Evolutionary conservation across 2,113 vertebrate species (phyloP), one percentile per base, ranked within the genome.

Genomic region (Zapus hudsonius): DNA sequence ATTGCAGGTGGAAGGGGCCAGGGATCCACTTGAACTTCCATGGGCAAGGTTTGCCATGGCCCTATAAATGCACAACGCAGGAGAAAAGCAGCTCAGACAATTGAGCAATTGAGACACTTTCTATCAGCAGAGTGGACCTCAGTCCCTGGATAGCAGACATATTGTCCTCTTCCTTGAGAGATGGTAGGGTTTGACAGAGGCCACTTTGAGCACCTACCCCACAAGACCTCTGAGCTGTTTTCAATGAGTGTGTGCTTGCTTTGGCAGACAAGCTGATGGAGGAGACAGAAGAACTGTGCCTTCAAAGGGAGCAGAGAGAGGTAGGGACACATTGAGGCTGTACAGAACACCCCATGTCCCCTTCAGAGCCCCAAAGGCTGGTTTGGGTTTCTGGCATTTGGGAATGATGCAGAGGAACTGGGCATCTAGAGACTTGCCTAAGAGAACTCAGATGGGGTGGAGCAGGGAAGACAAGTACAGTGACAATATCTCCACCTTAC

Each of bases 201-300:
- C 20, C 47, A 25, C 57, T 27, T 11, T 1, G 2, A 20, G 20
- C 64, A 38, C 64, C 17, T 13, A 7, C 10, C 38, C 38, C 36
- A 25, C 31, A 22, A 31, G 59, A 0, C 19, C 7, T 74, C 13
- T 0, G 80, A n/a, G 44, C 59, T 36, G 38, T 42, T 15, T 76
- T 70, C 84, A 93, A 29, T 93, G 33, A 72, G 72, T 94, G 72
- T 97, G 36, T 96, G 78, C 92, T 96, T 98, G n/a, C 85, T 84
- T 96, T 96, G 96, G 73, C 98, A 99, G 99, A 99, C 97, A 99
- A 99, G 96, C 98, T 99, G 94, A 99, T 99, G 99, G 99, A 99
- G 79, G 99, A 99, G 97, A 99, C 99, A 0, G 99, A 99, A 94
- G 99, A 99, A 94, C 98, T 99, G 3, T 99, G 98, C 86, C 98